A percentile compares a stretch with the other conserved stretches of the same genome.
Conservation (phyloP, 2,888 invertebrate genomes). For the Ecdyonurus torrentis region DNA sequence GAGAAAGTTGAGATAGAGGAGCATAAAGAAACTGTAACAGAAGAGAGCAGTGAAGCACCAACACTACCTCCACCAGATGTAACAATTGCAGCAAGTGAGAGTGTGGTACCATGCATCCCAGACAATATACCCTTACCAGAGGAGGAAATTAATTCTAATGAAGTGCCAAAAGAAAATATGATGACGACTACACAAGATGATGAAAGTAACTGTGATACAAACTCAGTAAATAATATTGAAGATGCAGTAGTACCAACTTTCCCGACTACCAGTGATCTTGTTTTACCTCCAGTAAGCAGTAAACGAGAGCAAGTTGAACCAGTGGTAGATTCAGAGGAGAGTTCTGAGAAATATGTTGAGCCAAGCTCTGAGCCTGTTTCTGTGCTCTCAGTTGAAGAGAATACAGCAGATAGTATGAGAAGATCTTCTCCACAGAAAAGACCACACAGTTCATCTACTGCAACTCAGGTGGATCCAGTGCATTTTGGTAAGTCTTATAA, state of each 20-base stretch:
- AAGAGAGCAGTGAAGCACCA: too few relatives aligned
- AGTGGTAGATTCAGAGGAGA: background rate
- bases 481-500: slow-evolving; percentile 49
- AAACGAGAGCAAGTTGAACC: background rate
- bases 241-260: background rate
- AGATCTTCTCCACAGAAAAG: slow-evolving; percentile 45
- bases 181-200: slow-evolving; percentile 5
- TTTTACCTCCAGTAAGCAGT: background rate
- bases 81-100: too few relatives aligned
- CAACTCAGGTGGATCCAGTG: slow-evolving; percentile 70
- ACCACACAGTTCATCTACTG: slow-evolving; percentile 62
- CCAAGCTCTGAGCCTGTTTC: background rate
- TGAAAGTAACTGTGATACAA: slow-evolving; percentile 10
- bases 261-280: background rate
- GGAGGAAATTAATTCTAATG: slow-evolving; percentile 5
- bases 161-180: slow-evolving; percentile 13
- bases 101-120: background rate
- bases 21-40: too few relatives aligned
- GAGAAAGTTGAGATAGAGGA: slow-evolving; percentile 13
- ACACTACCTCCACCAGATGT: too few relatives aligned
- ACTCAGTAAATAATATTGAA: slow-evolving; percentile 1
- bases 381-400: slow-evolving; percentile 17
- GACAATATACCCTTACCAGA: background rate
- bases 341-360: background rate
- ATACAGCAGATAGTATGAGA: slow-evolving; percentile 22